Evolutionary conservation across 30 jellyfish, hydroid and myxozoan genomes (phyloP), one percentile per base, ranked within the genome.

Genomic region (Catostylus mosaicus): DNA sequence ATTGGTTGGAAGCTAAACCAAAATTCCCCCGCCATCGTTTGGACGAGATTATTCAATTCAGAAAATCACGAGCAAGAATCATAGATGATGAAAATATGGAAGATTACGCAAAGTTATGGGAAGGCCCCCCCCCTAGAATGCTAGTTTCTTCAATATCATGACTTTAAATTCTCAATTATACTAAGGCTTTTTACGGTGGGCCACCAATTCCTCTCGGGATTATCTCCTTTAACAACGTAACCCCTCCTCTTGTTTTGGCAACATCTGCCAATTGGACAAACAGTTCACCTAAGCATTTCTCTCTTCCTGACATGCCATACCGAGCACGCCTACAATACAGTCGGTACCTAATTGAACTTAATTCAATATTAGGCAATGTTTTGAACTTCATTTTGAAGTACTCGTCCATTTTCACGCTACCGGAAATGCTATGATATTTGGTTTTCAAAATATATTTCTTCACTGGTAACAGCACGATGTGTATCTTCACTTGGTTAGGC

Each of bases 321-420:
- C 35, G 77, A 29, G 27, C 22, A 20, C 86, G 38, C 11, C 96
- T 88, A 20, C 97, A 91, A 36, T 90, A 90, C n/a, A 90, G 47
- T 35, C 97, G 77, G 51, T 48, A 65, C 54, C 97, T 77, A 11
- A 90, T 37, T 18, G 79, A 67, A 30, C 86, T 24, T 24, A 50
- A 56, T 31, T 61, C 48, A 30, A 48, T 62, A 18, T 82, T 88
- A 1, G 97, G 97, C 1, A 57, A 29, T 22, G 35, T 19, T 63
- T 85, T 83, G 83, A 90, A 90, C 52, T 76, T 90, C 82, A 77
- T 45, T 63, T 90, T 90, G 72, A 84, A 90, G 64, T 90, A 90
- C 36, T 90, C 96, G 57, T 84, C 89, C 57, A 85, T 33, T 30
- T 24, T 45, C 3, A 86, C 56, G 31, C 36, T 31, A 30, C 43